Evolutionary conservation across 1,140 invertebrate genomes (phyloP).

Genomic region (Melitaea cinxia): DNA sequence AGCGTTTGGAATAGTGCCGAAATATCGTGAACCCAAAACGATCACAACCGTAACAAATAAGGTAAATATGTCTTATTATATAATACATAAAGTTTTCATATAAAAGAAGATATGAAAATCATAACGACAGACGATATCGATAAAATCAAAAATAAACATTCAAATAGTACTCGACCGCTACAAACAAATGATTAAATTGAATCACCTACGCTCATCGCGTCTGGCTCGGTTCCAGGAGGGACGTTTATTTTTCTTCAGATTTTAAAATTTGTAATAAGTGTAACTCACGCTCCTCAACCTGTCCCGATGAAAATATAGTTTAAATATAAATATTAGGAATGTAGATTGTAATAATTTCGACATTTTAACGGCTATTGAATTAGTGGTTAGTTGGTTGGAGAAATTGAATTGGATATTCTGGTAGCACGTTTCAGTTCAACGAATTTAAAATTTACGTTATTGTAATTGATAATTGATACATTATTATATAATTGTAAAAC

Average conservation of each 20-base stretch:
- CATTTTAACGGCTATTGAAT: too few species aligned
- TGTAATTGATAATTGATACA: background rate
- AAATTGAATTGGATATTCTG: background rate
- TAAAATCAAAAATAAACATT: constrained; percentile 25
- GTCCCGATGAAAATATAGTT: background rate
- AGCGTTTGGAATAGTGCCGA: too few species aligned
- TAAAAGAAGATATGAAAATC: too few species aligned
- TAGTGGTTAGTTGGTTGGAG: too few species aligned
- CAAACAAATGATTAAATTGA: constrained; percentile 39
- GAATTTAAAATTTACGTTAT: too few species aligned
- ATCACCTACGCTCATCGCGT: constrained; percentile 22
- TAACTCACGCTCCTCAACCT: background rate
- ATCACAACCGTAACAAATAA: too few species aligned
- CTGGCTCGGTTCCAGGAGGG: constrained; percentile 14
- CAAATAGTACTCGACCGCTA: constrained; percentile 3
- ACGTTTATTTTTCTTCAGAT: constrained; percentile 21
- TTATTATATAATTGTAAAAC: too few species aligned
- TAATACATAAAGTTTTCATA: too few species aligned
- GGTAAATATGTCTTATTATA: too few species aligned
- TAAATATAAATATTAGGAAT: background rate
- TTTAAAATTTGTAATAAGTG: constrained; percentile 15
- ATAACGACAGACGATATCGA: constrained; percentile 7
- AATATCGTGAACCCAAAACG: too few species aligned
- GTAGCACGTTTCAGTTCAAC: background rate
- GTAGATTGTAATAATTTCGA: background rate